Evolutionary conservation across 2,113 vertebrate species (phyloP).

Genomic region (Sminthopsis crassicaudata): DNA sequence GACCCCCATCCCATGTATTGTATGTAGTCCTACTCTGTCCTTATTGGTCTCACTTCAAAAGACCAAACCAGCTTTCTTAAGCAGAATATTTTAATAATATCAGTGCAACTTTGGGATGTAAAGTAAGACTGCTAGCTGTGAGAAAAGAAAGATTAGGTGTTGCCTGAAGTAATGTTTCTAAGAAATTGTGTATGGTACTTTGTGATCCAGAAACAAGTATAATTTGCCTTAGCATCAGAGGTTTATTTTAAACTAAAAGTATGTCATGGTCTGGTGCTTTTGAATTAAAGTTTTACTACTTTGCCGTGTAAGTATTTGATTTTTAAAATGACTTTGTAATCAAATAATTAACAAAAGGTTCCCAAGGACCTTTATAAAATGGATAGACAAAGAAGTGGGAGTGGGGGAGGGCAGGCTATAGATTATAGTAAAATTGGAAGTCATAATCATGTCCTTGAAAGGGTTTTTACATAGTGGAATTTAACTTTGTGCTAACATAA

Average conservation of each 20-base stretch:
- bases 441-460: conserved; percentile 21
- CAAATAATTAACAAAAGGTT: conserved; percentile 82
- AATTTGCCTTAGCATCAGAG: conserved; percentile 79
- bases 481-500: conserved; percentile 67
- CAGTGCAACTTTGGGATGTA: conserved; percentile 53
- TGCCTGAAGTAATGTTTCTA: conserved; percentile 66
- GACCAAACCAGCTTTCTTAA: neutral
- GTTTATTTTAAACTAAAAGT: conserved; percentile 81
- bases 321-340: conserved; percentile 83
- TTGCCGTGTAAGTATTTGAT: conserved; percentile 78
- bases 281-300: conserved; percentile 83
- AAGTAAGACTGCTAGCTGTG: conserved; percentile 15
- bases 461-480: conserved; percentile 11
- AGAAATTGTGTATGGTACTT: conserved; percentile 56
- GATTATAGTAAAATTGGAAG: conserved; percentile 36
- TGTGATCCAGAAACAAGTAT: conserved; percentile 80
- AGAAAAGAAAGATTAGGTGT: conserved; percentile 41
- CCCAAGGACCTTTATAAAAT: conserved; percentile 72
- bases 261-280: conserved; percentile 76
- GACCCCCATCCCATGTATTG: neutral
- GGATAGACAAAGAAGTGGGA: conserved; percentile 41
- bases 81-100: conserved; percentile 23
- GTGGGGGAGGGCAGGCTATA: neutral
- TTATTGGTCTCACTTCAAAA: neutral
- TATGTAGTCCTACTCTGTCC: neutral